Evolutionary conservation across 2,888 invertebrate genomes (phyloP).

Genomic region (Epistrophe grossulariae): DNA sequence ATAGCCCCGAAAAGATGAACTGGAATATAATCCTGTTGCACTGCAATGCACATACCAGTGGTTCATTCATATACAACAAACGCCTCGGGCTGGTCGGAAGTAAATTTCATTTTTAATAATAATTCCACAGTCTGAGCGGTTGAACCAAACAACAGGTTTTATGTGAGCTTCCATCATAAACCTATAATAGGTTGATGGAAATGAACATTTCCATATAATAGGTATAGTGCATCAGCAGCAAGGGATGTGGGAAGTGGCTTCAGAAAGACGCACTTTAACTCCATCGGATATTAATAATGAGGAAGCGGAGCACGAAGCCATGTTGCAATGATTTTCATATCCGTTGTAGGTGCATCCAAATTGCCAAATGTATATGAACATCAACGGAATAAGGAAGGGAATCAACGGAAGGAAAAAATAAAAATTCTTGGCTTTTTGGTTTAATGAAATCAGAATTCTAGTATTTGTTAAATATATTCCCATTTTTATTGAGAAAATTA

Average conservation of each 20-base stretch:
- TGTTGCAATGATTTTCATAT: constrained; percentile 4
- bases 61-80: not conserved
- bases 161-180: constrained; percentile 21
- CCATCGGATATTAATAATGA: constrained; percentile 55
- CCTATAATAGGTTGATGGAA: not conserved
- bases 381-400: no score
- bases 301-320: constrained; percentile 11
- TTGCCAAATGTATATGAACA: not conserved
- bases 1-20: constrained; percentile 40
- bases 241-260: constrained; percentile 31
- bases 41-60: not conserved
- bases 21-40: constrained; percentile 2
- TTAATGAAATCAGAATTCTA: not conserved
- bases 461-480: not conserved
- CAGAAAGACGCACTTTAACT: constrained; percentile 27
- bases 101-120: constrained; percentile 57
- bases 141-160: constrained; percentile 22
- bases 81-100: constrained; percentile 40
- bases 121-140: constrained; percentile 43
- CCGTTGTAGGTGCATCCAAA: constrained; percentile 18
- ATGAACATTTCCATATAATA: constrained; percentile 2
- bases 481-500: not conserved
- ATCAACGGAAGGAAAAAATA: not conserved
- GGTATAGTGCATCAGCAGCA: not conserved
- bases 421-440: not conserved